phyloP scores from a whole-genome alignment of 2,113 vertebrate species.

The Sciurus niger region DNA sequence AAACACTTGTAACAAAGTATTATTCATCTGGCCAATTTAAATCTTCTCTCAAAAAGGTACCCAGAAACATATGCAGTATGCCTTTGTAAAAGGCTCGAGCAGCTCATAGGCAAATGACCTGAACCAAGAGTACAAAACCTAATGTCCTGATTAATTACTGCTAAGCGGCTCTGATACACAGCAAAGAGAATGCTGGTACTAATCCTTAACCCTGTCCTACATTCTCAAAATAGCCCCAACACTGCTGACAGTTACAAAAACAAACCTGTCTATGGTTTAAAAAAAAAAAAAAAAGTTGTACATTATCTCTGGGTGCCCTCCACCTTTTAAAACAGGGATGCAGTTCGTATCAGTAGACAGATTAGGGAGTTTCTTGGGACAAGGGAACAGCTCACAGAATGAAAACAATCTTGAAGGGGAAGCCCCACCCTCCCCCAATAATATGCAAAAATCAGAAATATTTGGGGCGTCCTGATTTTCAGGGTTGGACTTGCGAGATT shows the following conservation, averaged over 20 bases:
- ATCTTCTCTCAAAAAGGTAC: slow-evolving; percentile 92
- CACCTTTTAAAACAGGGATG: slow-evolving; percentile 50
- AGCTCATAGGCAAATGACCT: slow-evolving; percentile 93
- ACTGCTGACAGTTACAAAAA: slow-evolving; percentile 90
- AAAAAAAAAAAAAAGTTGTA: slow-evolving; percentile 72
- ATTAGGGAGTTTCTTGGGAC: slow-evolving; percentile 48
- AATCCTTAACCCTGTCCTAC: slow-evolving; percentile 92
- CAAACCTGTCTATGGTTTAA: slow-evolving; percentile 85
- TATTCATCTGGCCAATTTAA: slow-evolving; percentile 93
- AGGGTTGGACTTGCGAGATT: background rate
- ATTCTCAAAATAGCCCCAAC: slow-evolving; percentile 93
- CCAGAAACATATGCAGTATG: slow-evolving; percentile 92
- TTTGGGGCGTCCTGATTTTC: slow-evolving; percentile 40
- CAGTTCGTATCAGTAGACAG: background rate
- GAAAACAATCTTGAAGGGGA: background rate
- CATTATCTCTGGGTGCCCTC: slow-evolving; percentile 56
- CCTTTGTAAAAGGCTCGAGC: slow-evolving; percentile 90
- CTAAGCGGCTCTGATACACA: slow-evolving; percentile 92
- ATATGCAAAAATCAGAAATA: background rate
- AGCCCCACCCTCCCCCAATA: background rate
- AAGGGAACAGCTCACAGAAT: background rate
- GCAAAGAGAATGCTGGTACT: slow-evolving; percentile 90
- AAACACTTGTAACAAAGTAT: slow-evolving; percentile 93
- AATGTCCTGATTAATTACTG: slow-evolving; percentile 93
- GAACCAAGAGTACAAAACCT: slow-evolving; percentile 92